phyloP scores from a whole-genome alignment of 2,113 vertebrate species.

The Muntiacus muntjak region DNA sequence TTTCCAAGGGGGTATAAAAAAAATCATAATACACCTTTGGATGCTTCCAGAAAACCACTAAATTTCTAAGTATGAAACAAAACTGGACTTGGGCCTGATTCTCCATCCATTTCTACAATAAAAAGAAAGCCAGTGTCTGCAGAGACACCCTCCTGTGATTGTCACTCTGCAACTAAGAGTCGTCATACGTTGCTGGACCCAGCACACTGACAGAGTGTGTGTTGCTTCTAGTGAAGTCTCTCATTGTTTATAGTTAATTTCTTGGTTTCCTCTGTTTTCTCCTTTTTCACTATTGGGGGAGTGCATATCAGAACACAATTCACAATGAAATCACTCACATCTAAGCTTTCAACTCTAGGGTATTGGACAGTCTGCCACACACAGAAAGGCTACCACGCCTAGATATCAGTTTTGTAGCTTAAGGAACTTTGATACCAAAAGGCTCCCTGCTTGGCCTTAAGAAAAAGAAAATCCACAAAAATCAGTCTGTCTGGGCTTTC shows the following conservation, averaged over 20 bases:
- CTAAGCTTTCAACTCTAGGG: not conserved
- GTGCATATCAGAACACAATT: not conserved
- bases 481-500: not conserved
- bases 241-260: not conserved
- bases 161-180: rapidly evolving
- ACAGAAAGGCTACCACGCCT: rapidly evolving
- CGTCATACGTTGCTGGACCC: rapidly evolving
- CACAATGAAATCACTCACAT: not conserved
- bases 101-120: not conserved
- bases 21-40: not conserved
- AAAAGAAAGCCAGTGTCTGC: not conserved
- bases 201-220: rapidly evolving
- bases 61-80: not conserved
- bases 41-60: not conserved
- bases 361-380: rapidly evolving
- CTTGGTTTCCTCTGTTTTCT: not conserved
- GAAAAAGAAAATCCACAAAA: not conserved
- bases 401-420: not conserved
- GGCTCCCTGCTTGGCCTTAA: not conserved
- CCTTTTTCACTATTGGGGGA: not conserved
- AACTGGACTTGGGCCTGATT: not conserved
- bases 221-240: not conserved
- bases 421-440: not conserved
- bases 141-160: rapidly evolving
- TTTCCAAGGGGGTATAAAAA: not conserved